Evolutionary conservation across 2,888 invertebrate genomes (phyloP).

Genomic region (Thera obeliscata): DNA sequence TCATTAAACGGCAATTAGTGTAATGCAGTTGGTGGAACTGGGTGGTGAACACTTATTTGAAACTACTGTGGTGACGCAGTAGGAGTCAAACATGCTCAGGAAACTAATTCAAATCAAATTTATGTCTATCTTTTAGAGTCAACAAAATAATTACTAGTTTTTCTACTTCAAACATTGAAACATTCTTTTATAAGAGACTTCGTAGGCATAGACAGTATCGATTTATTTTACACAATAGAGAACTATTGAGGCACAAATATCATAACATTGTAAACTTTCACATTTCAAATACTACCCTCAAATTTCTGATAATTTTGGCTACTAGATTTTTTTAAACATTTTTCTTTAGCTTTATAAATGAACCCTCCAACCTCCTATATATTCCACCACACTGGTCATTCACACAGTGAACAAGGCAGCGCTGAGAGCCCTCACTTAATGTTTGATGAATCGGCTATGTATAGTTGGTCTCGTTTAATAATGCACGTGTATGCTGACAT

Average conservation of each 20-base stretch:
- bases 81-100: background rate
- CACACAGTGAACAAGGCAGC: slow-evolving; percentile 25
- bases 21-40: slow-evolving; percentile 19
- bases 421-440: slow-evolving; percentile 58
- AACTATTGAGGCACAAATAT: too few relatives aligned
- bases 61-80: background rate
- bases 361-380: background rate
- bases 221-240: too few relatives aligned
- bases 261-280: too few relatives aligned
- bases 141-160: too few relatives aligned
- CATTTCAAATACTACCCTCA: too few relatives aligned
- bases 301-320: too few relatives aligned
- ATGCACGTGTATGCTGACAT: slow-evolving; percentile 50
- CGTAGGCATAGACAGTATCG: too few relatives aligned
- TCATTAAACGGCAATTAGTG: slow-evolving; percentile 35
- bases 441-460: slow-evolving; percentile 60
- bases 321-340: too few relatives aligned
- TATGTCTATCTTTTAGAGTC: too few relatives aligned
- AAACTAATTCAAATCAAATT: too few relatives aligned
- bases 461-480: slow-evolving; percentile 56
- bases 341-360: background rate
- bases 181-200: too few relatives aligned
- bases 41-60: slow-evolving; percentile 15
- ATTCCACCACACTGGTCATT: slow-evolving; percentile 3
- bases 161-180: too few relatives aligned